Percentiles rank a stretch among this genome's conserved stretches.
phyloP scores from a whole-genome alignment of 2,888 invertebrate genomes.

The Agonopterix heracliana region DNA sequence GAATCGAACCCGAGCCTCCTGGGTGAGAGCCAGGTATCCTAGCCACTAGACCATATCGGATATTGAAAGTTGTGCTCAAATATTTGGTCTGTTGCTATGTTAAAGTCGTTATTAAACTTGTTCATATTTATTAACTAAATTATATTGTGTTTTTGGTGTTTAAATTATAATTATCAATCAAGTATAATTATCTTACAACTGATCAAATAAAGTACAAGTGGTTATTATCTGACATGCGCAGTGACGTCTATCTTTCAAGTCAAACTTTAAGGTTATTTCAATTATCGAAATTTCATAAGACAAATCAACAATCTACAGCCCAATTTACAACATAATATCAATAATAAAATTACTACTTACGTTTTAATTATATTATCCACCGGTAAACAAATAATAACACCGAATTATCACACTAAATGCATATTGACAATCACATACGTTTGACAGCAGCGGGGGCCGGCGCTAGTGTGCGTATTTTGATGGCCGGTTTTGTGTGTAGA shows the following conservation, averaged over 20 bases:
- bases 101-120: too few species aligned
- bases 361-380: conserved; percentile 15
- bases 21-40: conserved; percentile 79
- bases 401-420: conserved; percentile 27
- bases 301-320: neutral
- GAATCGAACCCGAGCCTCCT: conserved; percentile 79
- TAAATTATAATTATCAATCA: too few species aligned
- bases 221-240: conserved; percentile 26
- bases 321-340: neutral
- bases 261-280: conserved; percentile 22
- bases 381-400: conserved; percentile 12
- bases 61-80: conserved; percentile 25
- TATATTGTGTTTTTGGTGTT: too few species aligned
- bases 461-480: conserved; percentile 43
- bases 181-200: too few species aligned
- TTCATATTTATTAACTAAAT: too few species aligned
- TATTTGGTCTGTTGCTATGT: neutral
- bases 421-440: conserved; percentile 45
- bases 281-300: neutral
- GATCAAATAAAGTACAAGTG: too few species aligned
- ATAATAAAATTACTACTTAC: conserved; percentile 37
- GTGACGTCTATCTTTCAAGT: neutral
- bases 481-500: conserved; percentile 24
- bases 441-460: conserved; percentile 40
- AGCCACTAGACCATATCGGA: conserved; percentile 80